phyloP scores from a whole-genome alignment of 2,888 invertebrate genomes.

The Hedychridium roseum region DNA sequence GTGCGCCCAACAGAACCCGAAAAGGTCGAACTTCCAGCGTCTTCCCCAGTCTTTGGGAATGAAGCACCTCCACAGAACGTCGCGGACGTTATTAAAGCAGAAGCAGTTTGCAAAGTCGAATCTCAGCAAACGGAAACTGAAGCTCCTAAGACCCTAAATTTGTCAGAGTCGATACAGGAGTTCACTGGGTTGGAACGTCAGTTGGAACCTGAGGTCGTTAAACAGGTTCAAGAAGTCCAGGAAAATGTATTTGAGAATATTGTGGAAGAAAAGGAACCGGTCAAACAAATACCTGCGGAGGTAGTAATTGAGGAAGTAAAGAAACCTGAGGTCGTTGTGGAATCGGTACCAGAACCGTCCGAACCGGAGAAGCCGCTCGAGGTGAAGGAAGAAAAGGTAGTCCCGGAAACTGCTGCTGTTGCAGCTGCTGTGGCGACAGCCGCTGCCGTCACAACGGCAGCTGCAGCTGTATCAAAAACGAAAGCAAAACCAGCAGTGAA shows the following conservation, averaged over 20 bases:
- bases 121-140: neutral
- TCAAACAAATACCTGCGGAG: neutral
- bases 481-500: constrained; percentile 30
- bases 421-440: constrained; percentile 40
- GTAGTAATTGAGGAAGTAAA: constrained; percentile 13
- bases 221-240: too few relatives aligned
- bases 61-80: too few relatives aligned
- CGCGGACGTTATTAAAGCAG: neutral
- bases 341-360: too few relatives aligned
- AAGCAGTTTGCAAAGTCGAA: neutral
- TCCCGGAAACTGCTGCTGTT: constrained; percentile 30
- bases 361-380: constrained; percentile 8
- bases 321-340: too few relatives aligned
- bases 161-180: constrained; percentile 52
- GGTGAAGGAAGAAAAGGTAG: constrained; percentile 22
- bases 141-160: constrained; percentile 24
- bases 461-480: constrained; percentile 53
- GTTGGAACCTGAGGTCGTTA: constrained; percentile 26
- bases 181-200: constrained; percentile 52
- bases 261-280: neutral
- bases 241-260: too few relatives aligned
- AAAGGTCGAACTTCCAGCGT: too few relatives aligned
- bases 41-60: too few relatives aligned
- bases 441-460: constrained; percentile 46
- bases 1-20: constrained; percentile 1